Percentiles rank a stretch among this genome's conserved stretches.
phyloP scores from a whole-genome alignment of 2,113 vertebrate genomes.

The Aythya baeri region DNA sequence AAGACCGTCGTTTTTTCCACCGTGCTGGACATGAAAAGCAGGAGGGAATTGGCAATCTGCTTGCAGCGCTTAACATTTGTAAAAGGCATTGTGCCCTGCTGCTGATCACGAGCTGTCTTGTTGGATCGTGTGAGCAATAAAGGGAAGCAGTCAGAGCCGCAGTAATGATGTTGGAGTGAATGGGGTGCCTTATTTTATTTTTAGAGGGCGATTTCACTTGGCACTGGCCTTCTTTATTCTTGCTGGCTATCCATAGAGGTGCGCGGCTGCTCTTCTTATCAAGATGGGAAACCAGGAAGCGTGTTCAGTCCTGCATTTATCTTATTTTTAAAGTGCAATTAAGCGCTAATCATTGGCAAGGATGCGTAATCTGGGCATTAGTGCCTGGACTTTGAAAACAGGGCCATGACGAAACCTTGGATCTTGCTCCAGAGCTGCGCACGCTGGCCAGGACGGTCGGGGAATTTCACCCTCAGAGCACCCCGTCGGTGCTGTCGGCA shows the following conservation, averaged over 20 bases:
- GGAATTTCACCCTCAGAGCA: accelerated
- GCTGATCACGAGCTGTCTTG: not conserved
- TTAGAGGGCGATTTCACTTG: not conserved
- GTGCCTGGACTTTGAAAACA: accelerated
- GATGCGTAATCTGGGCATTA: accelerated
- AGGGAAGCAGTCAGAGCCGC: not conserved
- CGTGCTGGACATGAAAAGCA: not conserved
- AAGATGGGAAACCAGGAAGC: not conserved
- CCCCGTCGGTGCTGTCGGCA: accelerated
- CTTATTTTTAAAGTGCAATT: not conserved
- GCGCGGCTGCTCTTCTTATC: not conserved
- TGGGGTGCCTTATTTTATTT: not conserved
- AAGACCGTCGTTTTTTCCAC: not conserved
- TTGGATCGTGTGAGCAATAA: not conserved
- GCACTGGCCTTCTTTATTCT: not conserved
- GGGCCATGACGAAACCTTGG: not conserved
- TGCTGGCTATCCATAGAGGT: accelerated
- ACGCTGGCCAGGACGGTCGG: not conserved
- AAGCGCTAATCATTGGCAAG: accelerated
- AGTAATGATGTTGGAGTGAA: not conserved
- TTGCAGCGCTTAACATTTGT: accelerated
- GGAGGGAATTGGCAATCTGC: not conserved
- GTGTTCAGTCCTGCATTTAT: accelerated
- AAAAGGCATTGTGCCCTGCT: not conserved
- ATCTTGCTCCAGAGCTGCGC: not conserved